Base-by-base conservation (phyloP, 2,113 vertebrate species). In the Malurus alboscapulatus region DNA sequence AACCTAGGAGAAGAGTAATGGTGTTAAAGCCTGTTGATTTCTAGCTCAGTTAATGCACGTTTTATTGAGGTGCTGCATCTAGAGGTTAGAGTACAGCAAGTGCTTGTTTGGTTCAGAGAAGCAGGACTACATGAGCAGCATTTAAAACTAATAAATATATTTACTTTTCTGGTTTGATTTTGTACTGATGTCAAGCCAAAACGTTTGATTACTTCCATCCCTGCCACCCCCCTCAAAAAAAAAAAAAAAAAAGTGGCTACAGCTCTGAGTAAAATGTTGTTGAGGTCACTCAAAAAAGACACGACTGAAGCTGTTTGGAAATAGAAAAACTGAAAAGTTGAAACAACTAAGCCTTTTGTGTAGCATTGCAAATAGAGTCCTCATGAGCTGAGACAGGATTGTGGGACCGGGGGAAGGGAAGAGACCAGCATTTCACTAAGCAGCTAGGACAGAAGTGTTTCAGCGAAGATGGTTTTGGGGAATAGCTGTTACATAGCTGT, bases 261-360 rank as follows among this genome's bases (percentile, higher is more conserved):
- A 68, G 14, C 47, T 47, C 61, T 3, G 22, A 65, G 50, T 75
- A 73, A 92, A 95, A 69, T n/a, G 45, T 55, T 63, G 30, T 71
- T 55, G 51, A 65, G 54, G 24, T 88, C 78, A 84, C 42, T 90
- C 79, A 86, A 71, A 57, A 94, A 86, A 81, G 85, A 63, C 57
- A 57, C 1, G 36, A 53, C 40, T 82, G 54, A 73, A 24, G 44
- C 83, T 77, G 58, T 66, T 89, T 93, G 73, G 81, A 94, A 94
- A 51, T 42, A 67, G 24, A 59, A 78, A 87, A 87, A 90, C n/a
- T 80, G 78, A 75, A 62, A 78, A 86, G 73, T 80, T 94, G 83
- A 74, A 96, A 94, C 87, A 88, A 96, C 63, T 77, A 80, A 92
- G 83, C 61, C 92, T 96, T 93, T 95, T 94, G 90, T 95, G 79